Conservation (phyloP, 2,113 vertebrate species). For the Prionailurus viverrinus region DNA sequence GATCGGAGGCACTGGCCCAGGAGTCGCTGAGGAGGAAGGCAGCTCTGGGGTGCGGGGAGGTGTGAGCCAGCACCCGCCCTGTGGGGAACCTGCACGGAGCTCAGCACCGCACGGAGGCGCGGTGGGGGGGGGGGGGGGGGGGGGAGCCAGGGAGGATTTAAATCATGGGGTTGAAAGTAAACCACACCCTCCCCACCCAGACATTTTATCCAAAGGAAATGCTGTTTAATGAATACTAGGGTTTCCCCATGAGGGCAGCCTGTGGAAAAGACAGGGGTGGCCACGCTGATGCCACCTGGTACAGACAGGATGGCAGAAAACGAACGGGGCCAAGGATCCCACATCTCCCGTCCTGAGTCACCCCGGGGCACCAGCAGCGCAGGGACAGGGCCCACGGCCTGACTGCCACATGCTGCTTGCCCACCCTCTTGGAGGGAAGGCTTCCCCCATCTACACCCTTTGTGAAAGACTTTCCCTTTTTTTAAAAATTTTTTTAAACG, state of each 20-base stretch:
- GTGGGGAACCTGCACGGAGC: fast-evolving
- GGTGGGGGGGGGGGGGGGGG: background rate
- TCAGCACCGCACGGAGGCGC: fast-evolving
- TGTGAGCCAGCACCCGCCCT: fast-evolving
- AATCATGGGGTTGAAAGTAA: background rate
- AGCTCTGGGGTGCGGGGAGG: fast-evolving
- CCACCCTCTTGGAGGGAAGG: background rate
- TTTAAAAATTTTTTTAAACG: too few relatives aligned
- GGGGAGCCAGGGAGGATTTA: too few relatives aligned
- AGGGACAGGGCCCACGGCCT: too few relatives aligned
- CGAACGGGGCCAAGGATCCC: background rate
- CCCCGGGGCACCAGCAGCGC: background rate
- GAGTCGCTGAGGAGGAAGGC: background rate
- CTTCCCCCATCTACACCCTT: background rate
- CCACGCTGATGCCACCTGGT: background rate
- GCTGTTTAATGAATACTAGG: background rate
- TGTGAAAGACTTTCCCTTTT: background rate
- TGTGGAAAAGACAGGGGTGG: too few relatives aligned
- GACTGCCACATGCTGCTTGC: background rate
- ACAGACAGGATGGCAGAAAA: background rate
- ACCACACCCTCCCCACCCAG: background rate
- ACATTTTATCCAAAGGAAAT: background rate
- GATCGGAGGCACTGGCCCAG: background rate
- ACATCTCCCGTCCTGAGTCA: background rate
- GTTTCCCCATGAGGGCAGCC: fast-evolving